Conservation (phyloP, 1,140 invertebrate genomes). For the Aphelinus atriplicis region DNA sequence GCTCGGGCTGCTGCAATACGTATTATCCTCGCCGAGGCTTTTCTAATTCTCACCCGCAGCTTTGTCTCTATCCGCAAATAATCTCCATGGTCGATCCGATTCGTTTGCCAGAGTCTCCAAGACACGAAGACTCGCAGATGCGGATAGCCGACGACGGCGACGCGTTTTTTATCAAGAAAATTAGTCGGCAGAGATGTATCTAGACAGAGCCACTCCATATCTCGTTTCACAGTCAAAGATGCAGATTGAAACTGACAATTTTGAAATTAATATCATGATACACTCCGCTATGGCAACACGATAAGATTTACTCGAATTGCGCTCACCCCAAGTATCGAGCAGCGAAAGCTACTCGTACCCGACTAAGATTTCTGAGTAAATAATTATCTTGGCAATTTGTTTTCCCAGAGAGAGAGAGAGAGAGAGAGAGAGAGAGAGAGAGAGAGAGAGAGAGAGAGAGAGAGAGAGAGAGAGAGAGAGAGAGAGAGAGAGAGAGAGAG, state of each 20-base stretch:
- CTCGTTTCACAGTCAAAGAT: too few species aligned
- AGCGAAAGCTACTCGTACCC: background rate
- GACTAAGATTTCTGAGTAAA: constrained; percentile 27
- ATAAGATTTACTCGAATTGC: background rate
- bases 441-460: too few species aligned
- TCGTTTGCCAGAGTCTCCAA: background rate
- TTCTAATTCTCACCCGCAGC: constrained; percentile 38
- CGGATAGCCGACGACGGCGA: background rate
- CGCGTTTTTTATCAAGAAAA: too few species aligned
- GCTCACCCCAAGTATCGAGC: constrained; percentile 1
- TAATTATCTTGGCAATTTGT: constrained; percentile 28
- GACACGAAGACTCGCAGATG: background rate
- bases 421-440: too few species aligned
- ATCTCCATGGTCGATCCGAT: background rate
- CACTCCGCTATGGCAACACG: too few species aligned
- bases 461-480: too few species aligned
- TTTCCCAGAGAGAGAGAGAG: background rate
- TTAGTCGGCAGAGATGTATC: too few species aligned
- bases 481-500: too few species aligned
- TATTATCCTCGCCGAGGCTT: constrained; percentile 53
- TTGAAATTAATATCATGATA: too few species aligned
- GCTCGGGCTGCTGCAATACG: constrained; percentile 58
- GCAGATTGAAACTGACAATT: too few species aligned
- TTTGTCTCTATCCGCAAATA: constrained; percentile 3
- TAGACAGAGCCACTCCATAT: too few species aligned